A percentile compares a stretch with the other conserved stretches of the same genome.
phyloP scores from a whole-genome alignment of 2,113 vertebrate species.

The Xerus inauris region DNA sequence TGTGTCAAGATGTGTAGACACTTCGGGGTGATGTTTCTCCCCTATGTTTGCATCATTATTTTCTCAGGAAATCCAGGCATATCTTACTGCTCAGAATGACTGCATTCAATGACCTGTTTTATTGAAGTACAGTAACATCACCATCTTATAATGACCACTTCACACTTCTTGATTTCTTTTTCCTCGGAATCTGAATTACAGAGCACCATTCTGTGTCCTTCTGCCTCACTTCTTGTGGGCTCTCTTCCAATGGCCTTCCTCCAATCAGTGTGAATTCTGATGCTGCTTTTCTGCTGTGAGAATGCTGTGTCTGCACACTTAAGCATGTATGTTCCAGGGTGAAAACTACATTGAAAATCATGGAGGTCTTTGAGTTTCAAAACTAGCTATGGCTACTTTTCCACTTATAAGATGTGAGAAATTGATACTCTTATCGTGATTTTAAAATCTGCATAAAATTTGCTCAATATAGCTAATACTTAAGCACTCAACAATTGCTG shows the following conservation, averaged over 20 bases:
- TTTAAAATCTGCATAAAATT: background rate
- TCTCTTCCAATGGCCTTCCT: background rate
- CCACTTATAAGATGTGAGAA: background rate
- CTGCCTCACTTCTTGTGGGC: background rate
- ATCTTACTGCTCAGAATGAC: background rate
- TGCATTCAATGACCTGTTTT: background rate
- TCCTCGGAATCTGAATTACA: background rate
- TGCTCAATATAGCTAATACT: background rate
- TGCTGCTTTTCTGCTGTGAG: background rate
- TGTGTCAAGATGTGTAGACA: background rate
- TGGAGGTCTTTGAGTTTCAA: background rate
- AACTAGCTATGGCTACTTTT: background rate
- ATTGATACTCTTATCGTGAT: background rate
- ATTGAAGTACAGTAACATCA: background rate
- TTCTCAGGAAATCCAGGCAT: background rate
- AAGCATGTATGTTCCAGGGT: background rate
- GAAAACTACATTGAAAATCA: background rate
- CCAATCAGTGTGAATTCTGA: background rate
- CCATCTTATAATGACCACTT: background rate
- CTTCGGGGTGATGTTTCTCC: background rate
- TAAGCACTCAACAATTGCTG: background rate
- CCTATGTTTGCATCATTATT: background rate
- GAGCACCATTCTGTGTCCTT: too few relatives aligned
- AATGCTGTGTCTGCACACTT: accelerated
- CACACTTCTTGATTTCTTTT: background rate